Percentiles rank a stretch among this genome's conserved stretches.
Conservation (phyloP, 2,113 vertebrate species). For the Prolemur simus region DNA sequence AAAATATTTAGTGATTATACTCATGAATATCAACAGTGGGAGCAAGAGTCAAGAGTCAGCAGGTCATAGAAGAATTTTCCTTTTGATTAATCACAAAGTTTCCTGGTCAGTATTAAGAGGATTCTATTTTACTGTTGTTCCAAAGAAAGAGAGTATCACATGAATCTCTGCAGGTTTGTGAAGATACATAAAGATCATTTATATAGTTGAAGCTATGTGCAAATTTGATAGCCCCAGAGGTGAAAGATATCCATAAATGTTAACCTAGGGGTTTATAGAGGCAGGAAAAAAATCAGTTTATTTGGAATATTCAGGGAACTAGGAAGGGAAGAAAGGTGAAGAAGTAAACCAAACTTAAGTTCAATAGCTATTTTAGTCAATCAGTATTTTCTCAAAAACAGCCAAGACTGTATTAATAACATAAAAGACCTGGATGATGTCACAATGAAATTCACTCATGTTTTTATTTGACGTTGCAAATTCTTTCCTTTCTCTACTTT, state of each 20-base stretch:
- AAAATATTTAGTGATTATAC: background rate
- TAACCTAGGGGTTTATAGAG: background rate
- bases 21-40: background rate
- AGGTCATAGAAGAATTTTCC: background rate
- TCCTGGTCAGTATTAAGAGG: background rate
- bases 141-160: background rate
- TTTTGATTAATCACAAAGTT: conserved; percentile 12
- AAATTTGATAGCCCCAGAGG: too few relatives aligned
- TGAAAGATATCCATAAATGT: too few relatives aligned
- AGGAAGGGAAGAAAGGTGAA: background rate
- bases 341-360: background rate
- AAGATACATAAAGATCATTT: background rate
- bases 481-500: conserved; percentile 9
- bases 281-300: background rate
- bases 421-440: background rate
- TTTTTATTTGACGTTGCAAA: background rate
- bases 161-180: background rate
- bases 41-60: background rate
- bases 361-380: background rate
- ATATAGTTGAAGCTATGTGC: background rate
- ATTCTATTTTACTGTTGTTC: background rate
- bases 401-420: background rate
- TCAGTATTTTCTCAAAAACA: background rate
- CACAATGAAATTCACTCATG: conserved; percentile 7
- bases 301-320: background rate